Evolutionary conservation across 2,888 invertebrate species (phyloP).

Genomic region (Tachina lurida): DNA sequence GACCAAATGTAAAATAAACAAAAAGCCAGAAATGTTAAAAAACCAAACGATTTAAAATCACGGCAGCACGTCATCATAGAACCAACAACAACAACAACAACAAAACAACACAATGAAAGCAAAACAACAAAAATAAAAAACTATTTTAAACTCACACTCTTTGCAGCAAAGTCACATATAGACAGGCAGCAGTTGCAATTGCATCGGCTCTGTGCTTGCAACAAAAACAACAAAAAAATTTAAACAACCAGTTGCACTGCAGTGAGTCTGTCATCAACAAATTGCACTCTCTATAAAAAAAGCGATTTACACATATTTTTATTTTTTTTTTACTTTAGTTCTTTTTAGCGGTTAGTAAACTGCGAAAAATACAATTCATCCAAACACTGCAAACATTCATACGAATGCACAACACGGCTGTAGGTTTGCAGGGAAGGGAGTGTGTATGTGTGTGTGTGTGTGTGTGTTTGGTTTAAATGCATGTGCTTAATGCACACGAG

Average conservation of each 20-base stretch:
- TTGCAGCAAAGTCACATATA: constrained; percentile 4
- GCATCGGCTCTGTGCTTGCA: constrained; percentile 53
- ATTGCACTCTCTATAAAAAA: constrained; percentile 64
- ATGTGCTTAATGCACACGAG: background rate
- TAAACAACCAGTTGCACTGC: constrained; percentile 69
- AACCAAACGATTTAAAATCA: constrained; percentile 64
- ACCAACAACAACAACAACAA: constrained; percentile 42
- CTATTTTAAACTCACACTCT: constrained; percentile 37
- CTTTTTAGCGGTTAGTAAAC: constrained; percentile 69
- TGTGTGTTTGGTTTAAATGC: background rate
- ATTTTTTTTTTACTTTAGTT: constrained; percentile 67
- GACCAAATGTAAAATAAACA: constrained; percentile 56
- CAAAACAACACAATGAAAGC: constrained; percentile 15
- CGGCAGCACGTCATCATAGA: constrained; percentile 68
- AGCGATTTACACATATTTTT: constrained; percentile 70
- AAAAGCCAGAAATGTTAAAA: constrained; percentile 33
- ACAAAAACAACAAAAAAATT: constrained; percentile 31
- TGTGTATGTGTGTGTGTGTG: background rate
- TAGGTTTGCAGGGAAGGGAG: background rate
- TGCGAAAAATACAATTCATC: constrained; percentile 65
- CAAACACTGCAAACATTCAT: constrained; percentile 15
- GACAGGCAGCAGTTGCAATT: constrained; percentile 60
- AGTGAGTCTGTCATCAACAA: constrained; percentile 67
- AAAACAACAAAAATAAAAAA: constrained; percentile 23
- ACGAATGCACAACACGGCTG: background rate